A percentile compares a stretch with the other conserved stretches of the same genome.
Conservation (phyloP, 2,797 vertebrate genomes). For the Triplophysa yarkandensis region DNA sequence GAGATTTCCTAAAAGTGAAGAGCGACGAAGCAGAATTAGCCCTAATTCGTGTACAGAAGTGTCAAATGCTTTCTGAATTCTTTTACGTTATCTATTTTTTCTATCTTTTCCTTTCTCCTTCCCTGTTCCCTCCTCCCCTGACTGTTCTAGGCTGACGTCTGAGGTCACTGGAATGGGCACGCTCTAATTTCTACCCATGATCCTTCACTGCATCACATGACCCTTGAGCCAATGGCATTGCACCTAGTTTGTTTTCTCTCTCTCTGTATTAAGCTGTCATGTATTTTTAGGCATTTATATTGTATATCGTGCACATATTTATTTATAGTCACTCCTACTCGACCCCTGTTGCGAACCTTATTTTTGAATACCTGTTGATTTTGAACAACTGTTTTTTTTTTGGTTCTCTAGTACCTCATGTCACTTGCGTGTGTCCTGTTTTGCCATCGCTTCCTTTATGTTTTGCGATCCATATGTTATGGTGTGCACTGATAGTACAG, state of each 20-base stretch:
- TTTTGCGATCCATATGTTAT: constrained; percentile 43
- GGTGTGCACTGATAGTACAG: constrained; percentile 45
- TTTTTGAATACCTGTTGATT: constrained; percentile 48
- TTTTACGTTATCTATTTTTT: constrained; percentile 71
- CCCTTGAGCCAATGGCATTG: constrained; percentile 81
- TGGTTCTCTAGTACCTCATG: constrained; percentile 69
- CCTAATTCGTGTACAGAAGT: constrained; percentile 62
- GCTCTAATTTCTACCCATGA: constrained; percentile 84
- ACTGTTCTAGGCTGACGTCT: constrained; percentile 94
- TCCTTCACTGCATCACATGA: constrained; percentile 81
- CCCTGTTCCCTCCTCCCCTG: constrained; percentile 64
- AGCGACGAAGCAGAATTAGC: constrained; percentile 45
- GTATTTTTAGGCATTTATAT: constrained; percentile 70
- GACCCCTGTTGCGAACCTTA: constrained; percentile 60
- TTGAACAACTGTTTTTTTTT: constrained; percentile 65
- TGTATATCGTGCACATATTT: constrained; percentile 60
- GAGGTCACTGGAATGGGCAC: constrained; percentile 98
- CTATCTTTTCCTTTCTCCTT: constrained; percentile 59
- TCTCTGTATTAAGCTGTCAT: constrained; percentile 75
- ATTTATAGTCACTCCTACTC: constrained; percentile 62
- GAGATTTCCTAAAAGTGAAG: constrained; percentile 34
- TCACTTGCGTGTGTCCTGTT: constrained; percentile 52
- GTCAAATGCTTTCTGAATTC: constrained; percentile 69
- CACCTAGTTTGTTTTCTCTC: constrained; percentile 73
- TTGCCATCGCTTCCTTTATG: constrained; percentile 55